Evolutionary conservation across 2,113 vertebrate species (phyloP), one percentile per base, ranked within the genome.

Genomic region (Aegithalos caudatus): DNA sequence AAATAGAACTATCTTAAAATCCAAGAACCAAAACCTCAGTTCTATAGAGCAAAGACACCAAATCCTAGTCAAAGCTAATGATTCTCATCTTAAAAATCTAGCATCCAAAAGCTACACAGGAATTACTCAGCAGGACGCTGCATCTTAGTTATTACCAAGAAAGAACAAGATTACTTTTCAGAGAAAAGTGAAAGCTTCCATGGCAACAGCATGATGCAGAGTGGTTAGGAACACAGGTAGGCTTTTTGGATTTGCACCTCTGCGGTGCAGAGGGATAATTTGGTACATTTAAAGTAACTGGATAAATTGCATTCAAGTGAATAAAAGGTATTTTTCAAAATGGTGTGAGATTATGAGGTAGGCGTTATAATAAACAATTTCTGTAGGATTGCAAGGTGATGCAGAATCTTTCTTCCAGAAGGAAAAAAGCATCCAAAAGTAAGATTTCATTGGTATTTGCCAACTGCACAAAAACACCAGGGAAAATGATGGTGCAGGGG

Each of bases 131-230:
- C 79, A 80, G 80, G 53, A 61, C 17, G 22, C 40, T 66, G 71
- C 61, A 60, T 27, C 77, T 77, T 93, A 84, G 37, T 61, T 70
- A 60, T 79, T 64, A 76, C 17, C 31, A 90, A 58, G 78, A 53
- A 88, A n/a, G 67, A 87, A 67, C 61, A 92, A 90, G 79, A 92
- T 51, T 58, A 45, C n/a, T 95, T 47, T 65, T 53, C 72, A 72
- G 56, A 79, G 81, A 56, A 72, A 88, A 83, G 74, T 40, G 20
- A 91, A 90, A 64, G 82, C 84, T 88, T 76, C 96, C 87, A 95
- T 84, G 81, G 92, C 76, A 95, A 94, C 95, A 93, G 58, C 50
- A 65, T 6, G n/a, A 83, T 37, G 8, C 1, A 61, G 66, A 86
- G 82, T 18, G 53, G 44, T 81, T 83, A 67, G 22, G 51, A 73